Evolutionary conservation across 2,797 vertebrate species (phyloP), one percentile per base, ranked within the genome.

Genomic region (Ciconia nigra): DNA sequence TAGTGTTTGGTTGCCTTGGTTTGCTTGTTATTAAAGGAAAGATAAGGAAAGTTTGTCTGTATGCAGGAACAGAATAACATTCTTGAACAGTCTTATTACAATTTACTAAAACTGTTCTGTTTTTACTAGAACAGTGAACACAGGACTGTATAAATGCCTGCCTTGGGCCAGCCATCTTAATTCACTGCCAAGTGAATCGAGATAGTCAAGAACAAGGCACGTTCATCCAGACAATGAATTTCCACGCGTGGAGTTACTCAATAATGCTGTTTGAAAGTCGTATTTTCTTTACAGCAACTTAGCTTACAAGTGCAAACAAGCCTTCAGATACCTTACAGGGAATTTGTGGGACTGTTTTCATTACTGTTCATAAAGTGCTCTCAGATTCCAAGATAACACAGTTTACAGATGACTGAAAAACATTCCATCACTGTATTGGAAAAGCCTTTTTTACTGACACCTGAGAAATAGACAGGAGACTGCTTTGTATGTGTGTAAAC

Each of bases 21-120:
- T 93, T 85, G 17, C 52, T 92, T 51, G 24, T 71, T 93, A 83
- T 89, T 89, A 89, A 91, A 73, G 33, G 47, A 80, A 92, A 87
- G 33, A 62, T 69, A 87, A 73, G 25, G n/a, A 54, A 86, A 91
- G 24, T 76, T 76, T 82, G 28, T n/a, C 63, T 87, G 42, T 49
- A 28, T n/a, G 31, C 71, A 61, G 44, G 22, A 93, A 46, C 20
- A 57, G 16, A 65, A 63, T n/a, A 57, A 57, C 52, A 28, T 62
- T 83, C 42, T 65, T 74, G 14, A 89, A 65, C n/a, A 67, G 20
- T 20, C 41, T 73, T 90, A 65, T 29, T 74, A n/a, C 8, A 54
- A 37, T 66, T 93, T 69, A 84, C 46, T 62, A 70, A 66, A 94
- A 72, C 17, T 42, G 26, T 67, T 88, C 29, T 83, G 70, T 3